phyloP scores from a whole-genome alignment of 2,888 invertebrate species.

The Hypselothyrea guttata region DNA sequence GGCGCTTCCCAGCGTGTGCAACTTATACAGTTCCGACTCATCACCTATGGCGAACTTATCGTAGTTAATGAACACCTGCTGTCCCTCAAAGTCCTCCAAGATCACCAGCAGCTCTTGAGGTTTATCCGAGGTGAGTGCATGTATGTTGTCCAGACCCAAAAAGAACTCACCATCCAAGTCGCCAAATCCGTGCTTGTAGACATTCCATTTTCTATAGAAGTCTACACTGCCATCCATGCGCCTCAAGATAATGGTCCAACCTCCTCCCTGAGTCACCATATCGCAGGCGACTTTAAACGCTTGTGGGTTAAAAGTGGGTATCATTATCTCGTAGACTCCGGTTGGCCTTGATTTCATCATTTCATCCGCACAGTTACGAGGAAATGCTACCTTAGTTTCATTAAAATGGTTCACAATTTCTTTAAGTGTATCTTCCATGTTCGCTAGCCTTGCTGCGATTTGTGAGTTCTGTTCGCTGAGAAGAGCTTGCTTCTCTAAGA shows the following conservation, averaged over 20 bases:
- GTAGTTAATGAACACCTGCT: neutral
- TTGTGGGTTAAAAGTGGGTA: neutral
- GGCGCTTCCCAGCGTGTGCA: neutral
- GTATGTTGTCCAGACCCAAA: too few relatives aligned
- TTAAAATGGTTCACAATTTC: neutral
- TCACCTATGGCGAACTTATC: slow-evolving; percentile 3
- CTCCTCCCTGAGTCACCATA: neutral
- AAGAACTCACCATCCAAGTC: too few relatives aligned
- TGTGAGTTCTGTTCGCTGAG: too few relatives aligned
- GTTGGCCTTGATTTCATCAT: neutral
- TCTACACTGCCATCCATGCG: slow-evolving; percentile 4
- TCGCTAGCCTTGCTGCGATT: too few relatives aligned
- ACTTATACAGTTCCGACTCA: neutral
- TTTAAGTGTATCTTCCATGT: too few relatives aligned
- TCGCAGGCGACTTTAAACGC: slow-evolving; percentile 4
- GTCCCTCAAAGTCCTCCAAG: neutral
- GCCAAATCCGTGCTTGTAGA: too few relatives aligned
- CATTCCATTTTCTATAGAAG: too few relatives aligned
- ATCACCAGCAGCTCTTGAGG: too few relatives aligned
- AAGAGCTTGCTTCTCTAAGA: too few relatives aligned
- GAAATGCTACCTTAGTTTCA: neutral
- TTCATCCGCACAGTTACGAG: neutral
- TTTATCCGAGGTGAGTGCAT: too few relatives aligned
- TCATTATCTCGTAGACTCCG: slow-evolving; percentile 3
- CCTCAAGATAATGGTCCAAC: neutral